phyloP scores from a whole-genome alignment of 2,113 vertebrate genomes.

The Tinamus guttatus region DNA sequence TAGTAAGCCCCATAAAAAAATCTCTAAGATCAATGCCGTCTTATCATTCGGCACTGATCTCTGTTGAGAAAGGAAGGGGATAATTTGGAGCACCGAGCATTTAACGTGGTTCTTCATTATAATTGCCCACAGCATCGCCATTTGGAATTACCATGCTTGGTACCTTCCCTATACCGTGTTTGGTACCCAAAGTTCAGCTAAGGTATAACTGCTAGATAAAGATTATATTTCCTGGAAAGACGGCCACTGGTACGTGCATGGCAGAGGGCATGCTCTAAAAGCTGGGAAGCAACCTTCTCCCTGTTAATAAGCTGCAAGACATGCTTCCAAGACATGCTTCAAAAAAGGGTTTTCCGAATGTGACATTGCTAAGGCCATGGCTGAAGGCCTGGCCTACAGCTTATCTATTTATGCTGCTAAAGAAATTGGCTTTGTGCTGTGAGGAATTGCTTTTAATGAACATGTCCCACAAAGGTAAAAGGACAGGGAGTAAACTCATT shows the following conservation, averaged over 20 bases:
- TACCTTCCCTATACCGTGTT: rapidly evolving
- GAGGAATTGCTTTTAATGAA: not conserved
- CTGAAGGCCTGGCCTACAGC: not conserved
- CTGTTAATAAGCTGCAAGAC: not conserved
- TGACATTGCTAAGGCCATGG: not conserved
- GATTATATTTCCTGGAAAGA: not conserved
- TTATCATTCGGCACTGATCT: not conserved
- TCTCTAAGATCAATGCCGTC: not conserved
- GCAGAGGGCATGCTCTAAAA: not conserved
- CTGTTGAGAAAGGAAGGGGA: not conserved
- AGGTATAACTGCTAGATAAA: not conserved
- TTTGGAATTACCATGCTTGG: not conserved
- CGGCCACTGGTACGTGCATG: not conserved
- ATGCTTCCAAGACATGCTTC: not conserved
- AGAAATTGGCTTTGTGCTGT: not conserved
- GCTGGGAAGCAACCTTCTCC: not conserved
- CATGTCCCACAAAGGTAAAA: not conserved
- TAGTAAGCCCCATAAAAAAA: not conserved
- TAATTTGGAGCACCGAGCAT: not conserved
- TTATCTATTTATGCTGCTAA: not conserved
- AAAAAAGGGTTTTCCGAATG: not conserved
- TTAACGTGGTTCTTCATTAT: not conserved
- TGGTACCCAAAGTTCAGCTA: not conserved
- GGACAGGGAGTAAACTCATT: not conserved
- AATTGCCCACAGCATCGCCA: not conserved